A percentile compares a stretch with the other conserved stretches of the same genome.
Conservation (phyloP, 2,888 invertebrate genomes). For the Gymnoscelis rufifasciata region DNA sequence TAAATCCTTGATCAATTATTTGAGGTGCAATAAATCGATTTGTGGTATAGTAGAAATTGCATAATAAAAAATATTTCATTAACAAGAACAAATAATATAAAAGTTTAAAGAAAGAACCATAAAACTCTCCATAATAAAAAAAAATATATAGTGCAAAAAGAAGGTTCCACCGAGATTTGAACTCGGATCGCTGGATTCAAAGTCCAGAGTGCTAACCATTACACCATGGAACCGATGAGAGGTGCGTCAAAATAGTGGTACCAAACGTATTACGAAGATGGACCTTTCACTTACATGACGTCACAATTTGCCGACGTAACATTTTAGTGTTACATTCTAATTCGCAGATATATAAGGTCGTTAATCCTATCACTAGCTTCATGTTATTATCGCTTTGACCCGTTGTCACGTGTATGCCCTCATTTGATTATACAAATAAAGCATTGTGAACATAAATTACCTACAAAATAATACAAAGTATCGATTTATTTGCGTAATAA, state of each 20-base stretch:
- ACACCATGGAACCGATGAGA: conserved; percentile 83
- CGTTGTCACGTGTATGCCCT: conserved; percentile 10
- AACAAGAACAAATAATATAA: neutral
- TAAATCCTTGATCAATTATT: too few species aligned
- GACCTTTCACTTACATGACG: conserved; percentile 18
- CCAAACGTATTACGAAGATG: conserved; percentile 3
- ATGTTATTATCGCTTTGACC: conserved; percentile 7
- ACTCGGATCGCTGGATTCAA: conserved; percentile 91
- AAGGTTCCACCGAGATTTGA: conserved; percentile 90
- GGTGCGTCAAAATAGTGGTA: conserved; percentile 30
- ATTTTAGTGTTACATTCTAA: conserved; percentile 6
- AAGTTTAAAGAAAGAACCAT: too few species aligned
- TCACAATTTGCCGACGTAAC: conserved; percentile 17
- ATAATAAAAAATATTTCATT: too few species aligned
- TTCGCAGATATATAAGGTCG: neutral
- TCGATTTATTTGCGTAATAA: neutral
- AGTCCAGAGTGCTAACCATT: conserved; percentile 91
- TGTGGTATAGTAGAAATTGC: too few species aligned
- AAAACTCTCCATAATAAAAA: too few species aligned
- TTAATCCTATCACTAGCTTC: conserved; percentile 2
- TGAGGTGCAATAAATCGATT: too few species aligned
- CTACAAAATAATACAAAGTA: neutral
- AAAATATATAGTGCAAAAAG: conserved; percentile 31
- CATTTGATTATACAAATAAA: neutral
- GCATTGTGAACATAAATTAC: neutral